A percentile compares a stretch with the other conserved stretches of the same genome.
These are phyloP conservation scores for Heliocidaris tuberculata DNA, from an alignment of 35 echinoderm and acorn worm species.

Conservation along the genomic window DNA sequence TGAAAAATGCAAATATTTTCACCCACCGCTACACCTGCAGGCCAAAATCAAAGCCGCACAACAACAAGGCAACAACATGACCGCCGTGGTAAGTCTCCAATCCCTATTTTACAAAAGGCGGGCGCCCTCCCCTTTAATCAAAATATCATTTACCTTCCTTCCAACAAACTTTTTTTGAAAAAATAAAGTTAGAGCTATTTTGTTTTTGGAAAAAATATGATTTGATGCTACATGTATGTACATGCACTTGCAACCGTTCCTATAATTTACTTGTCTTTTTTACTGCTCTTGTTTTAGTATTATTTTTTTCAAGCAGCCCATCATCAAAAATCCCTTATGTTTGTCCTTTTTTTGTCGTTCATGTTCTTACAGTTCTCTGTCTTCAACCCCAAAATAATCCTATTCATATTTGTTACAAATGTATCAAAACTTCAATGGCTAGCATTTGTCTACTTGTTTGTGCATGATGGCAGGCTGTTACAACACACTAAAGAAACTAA, in stretches of 20 bases:
- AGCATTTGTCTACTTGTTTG: conserved; percentile 22
- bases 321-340: conserved; percentile 43
- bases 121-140: conserved; percentile 29
- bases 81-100: conserved; percentile 69
- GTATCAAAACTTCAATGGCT: conserved; percentile 35
- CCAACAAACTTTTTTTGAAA: conserved; percentile 20
- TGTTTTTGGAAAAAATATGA: conserved; percentile 43
- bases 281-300: conserved; percentile 22
- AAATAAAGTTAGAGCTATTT: conserved; percentile 44
- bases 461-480: conserved; percentile 33
- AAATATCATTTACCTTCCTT: conserved; percentile 46
- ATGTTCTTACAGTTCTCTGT: conserved; percentile 38
- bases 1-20: conserved; percentile 99
- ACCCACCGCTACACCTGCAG: conserved; percentile 97
- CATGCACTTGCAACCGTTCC: conserved; percentile 54
- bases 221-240: conserved; percentile 50
- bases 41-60: conserved; percentile 97
- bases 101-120: conserved; percentile 33
- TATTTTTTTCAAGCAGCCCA: conserved; percentile 35
- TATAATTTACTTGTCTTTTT: conserved; percentile 45
- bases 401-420: conserved; percentile 25
- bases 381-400: conserved; percentile 36
- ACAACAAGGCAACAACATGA: conserved; percentile 76
- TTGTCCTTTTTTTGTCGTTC: conserved; percentile 35
- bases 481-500: not conserved